Evolutionary conservation across 2,797 vertebrate species (phyloP).

Genomic region (Decapterus maruadsi): DNA sequence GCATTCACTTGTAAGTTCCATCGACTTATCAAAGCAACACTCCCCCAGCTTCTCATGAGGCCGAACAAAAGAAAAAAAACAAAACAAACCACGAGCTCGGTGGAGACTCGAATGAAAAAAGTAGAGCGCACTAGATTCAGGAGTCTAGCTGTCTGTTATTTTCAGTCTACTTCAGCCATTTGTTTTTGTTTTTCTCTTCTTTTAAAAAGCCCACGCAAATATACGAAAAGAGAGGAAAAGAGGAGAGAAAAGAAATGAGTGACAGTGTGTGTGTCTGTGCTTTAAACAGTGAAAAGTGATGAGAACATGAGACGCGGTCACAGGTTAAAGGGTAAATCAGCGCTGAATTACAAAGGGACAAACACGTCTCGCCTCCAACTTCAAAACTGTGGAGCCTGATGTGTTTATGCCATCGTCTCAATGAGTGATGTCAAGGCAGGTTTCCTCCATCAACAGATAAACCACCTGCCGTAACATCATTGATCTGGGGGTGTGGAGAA

Average conservation of each 20-base stretch:
- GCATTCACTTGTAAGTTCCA: conserved; percentile 51
- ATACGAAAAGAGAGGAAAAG: conserved; percentile 30
- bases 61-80: neutral
- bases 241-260: conserved; percentile 34
- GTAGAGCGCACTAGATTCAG: conserved; percentile 30
- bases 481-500: conserved; percentile 4
- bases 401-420: neutral
- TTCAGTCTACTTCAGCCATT: conserved; percentile 39
- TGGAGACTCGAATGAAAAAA: conserved; percentile 16
- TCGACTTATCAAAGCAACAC: conserved; percentile 29
- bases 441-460: conserved; percentile 17
- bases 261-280: conserved; percentile 52
- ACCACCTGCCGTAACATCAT: conserved; percentile 54
- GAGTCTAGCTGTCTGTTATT: conserved; percentile 35
- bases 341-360: conserved; percentile 28
- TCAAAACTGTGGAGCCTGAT: neutral
- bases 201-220: conserved; percentile 29
- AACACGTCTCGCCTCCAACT: neutral
- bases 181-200: neutral
- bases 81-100: conserved; percentile 22
- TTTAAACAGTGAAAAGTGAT: conserved; percentile 62
- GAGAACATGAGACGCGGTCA: conserved; percentile 55
- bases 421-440: conserved; percentile 33
- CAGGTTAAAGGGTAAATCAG: conserved; percentile 62
- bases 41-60: conserved; percentile 18